Conservation (phyloP, 2,797 vertebrate genomes). For the Pogoniulus pusillus region DNA sequence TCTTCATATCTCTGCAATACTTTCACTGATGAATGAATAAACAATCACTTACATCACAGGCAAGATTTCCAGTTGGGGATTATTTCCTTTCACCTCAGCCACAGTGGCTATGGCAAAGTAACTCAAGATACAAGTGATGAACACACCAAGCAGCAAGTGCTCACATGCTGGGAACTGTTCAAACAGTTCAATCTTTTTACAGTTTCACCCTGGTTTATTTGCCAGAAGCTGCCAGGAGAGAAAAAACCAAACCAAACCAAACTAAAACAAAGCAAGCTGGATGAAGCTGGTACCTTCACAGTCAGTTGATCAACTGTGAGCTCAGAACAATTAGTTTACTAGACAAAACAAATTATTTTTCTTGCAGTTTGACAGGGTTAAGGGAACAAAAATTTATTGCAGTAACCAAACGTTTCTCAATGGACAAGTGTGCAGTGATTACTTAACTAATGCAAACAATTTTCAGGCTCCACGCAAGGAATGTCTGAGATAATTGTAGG, state of each 20-base stretch:
- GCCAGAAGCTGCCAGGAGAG: constrained; percentile 55
- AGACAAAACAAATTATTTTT: neutral
- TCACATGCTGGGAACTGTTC: constrained; percentile 49
- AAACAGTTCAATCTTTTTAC: constrained; percentile 56
- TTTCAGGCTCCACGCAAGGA: constrained; percentile 37
- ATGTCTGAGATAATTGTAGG: constrained; percentile 11
- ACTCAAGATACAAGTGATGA: neutral
- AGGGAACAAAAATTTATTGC: constrained; percentile 1
- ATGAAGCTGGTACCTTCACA: neutral
- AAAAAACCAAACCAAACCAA: too few relatives aligned
- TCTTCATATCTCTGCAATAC: neutral
- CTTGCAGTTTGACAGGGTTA: constrained; percentile 5
- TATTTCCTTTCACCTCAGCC: constrained; percentile 31
- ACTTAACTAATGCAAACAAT: constrained; percentile 50
- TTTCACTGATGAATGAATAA: neutral
- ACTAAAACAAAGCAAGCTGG: neutral
- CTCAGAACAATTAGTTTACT: constrained; percentile 10
- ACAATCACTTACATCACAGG: neutral
- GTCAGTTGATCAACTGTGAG: neutral
- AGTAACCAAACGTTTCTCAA: constrained; percentile 22
- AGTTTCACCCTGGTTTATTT: constrained; percentile 40
- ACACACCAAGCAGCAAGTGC: constrained; percentile 50
- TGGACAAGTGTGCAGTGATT: neutral
- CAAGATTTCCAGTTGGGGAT: constrained; percentile 5
- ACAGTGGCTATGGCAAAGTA: constrained; percentile 35